A percentile compares a stretch with the other conserved stretches of the same genome.
These are phyloP conservation scores for Tetramorium bicarinatum DNA, from an alignment of 2,888 invertebrate species.

Conservation along the genomic window DNA sequence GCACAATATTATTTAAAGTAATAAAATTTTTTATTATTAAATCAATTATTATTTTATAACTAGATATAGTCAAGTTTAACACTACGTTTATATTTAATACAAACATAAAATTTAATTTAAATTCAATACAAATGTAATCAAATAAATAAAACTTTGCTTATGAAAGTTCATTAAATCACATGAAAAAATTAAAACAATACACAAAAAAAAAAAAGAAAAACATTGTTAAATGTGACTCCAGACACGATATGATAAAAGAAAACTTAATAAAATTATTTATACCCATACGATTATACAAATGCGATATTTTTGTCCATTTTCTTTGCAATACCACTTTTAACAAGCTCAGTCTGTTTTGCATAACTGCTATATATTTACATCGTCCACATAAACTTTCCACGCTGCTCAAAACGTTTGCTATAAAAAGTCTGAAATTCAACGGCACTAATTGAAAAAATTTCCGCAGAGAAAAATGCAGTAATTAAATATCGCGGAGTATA, in stretches of 20 bases:
- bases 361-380: constrained; percentile 48
- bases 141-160: background rate
- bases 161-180: background rate
- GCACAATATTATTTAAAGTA: background rate
- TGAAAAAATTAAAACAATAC: background rate
- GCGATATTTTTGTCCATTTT: background rate
- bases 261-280: constrained; percentile 16
- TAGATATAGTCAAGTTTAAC: background rate
- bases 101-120: constrained; percentile 1
- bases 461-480: constrained; percentile 34
- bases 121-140: background rate
- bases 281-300: background rate
- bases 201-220: background rate
- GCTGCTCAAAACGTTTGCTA: background rate
- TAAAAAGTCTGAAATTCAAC: constrained; percentile 45
- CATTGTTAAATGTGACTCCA: background rate
- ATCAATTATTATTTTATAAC: background rate
- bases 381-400: background rate
- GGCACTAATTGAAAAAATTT: constrained; percentile 50
- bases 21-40: background rate
- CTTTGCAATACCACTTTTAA: constrained; percentile 28
- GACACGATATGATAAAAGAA: background rate
- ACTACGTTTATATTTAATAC: background rate
- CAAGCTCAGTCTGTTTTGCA: constrained; percentile 32
- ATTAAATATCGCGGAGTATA: constrained; percentile 45